phyloP scores from a whole-genome alignment of 2,797 vertebrate species.

The Esox masquinongy region DNA sequence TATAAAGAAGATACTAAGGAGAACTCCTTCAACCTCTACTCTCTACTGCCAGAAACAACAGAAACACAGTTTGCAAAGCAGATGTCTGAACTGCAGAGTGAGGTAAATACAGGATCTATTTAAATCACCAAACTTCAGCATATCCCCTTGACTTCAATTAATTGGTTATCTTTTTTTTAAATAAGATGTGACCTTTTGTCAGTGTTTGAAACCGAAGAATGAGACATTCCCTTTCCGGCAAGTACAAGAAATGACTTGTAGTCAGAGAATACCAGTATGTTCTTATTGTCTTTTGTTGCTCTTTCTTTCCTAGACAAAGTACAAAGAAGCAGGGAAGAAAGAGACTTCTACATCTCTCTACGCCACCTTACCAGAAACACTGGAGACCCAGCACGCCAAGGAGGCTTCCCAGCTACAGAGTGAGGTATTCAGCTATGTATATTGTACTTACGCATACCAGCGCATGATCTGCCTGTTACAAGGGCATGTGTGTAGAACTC shows the following conservation, averaged over 20 bases:
- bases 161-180: neutral
- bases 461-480: no score
- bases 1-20: conserved; percentile 84
- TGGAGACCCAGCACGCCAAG: conserved; percentile 80
- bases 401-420: conserved; percentile 70
- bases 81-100: conserved; percentile 28
- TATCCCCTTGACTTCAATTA: neutral
- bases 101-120: conserved; percentile 10
- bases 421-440: conserved; percentile 63
- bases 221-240: neutral
- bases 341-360: conserved; percentile 73
- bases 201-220: neutral
- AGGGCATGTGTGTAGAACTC: no score
- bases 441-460: no score
- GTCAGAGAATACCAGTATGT: neutral
- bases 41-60: conserved; percentile 62
- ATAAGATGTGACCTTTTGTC: neutral
- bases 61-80: conserved; percentile 57
- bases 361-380: conserved; percentile 80
- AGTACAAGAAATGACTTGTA: neutral
- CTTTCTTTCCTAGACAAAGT: conserved; percentile 58
- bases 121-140: neutral
- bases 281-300: neutral
- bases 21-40: conserved; percentile 61
- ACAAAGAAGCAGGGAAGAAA: conserved; percentile 73